Conservation (phyloP, 2,113 vertebrate genomes). For the Aptenodytes forsteri region DNA sequence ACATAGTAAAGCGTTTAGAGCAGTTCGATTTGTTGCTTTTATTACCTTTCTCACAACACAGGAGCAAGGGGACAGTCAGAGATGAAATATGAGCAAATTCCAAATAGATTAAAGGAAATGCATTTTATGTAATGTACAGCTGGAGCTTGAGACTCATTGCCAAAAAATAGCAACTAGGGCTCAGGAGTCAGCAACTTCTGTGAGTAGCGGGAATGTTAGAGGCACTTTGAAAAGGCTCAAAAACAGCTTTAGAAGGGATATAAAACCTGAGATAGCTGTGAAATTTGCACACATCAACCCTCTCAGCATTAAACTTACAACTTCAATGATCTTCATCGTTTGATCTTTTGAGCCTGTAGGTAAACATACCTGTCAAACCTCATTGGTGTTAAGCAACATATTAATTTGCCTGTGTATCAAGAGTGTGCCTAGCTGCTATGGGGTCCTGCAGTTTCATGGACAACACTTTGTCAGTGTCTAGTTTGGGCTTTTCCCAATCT, state of each 20-base stretch:
- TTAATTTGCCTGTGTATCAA: background rate
- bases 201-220: background rate
- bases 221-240: background rate
- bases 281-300: background rate
- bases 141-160: background rate
- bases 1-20: background rate
- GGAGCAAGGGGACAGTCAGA: background rate
- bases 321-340: background rate
- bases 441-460: background rate
- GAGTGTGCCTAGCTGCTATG: background rate
- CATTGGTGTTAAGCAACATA: background rate
- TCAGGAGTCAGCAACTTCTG: background rate
- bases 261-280: background rate
- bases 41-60: background rate
- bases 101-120: constrained; percentile 18
- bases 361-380: constrained; percentile 7
- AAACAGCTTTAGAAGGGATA: background rate
- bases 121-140: background rate
- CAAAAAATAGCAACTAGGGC: background rate
- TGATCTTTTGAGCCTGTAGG: constrained; percentile 16
- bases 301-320: background rate
- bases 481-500: background rate
- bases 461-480: background rate
- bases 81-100: background rate
- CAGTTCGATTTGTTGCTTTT: background rate